A percentile compares a stretch with the other conserved stretches of the same genome.
Conservation (phyloP, 1,140 invertebrate genomes). For the Stegodyphus dumicola region DNA sequence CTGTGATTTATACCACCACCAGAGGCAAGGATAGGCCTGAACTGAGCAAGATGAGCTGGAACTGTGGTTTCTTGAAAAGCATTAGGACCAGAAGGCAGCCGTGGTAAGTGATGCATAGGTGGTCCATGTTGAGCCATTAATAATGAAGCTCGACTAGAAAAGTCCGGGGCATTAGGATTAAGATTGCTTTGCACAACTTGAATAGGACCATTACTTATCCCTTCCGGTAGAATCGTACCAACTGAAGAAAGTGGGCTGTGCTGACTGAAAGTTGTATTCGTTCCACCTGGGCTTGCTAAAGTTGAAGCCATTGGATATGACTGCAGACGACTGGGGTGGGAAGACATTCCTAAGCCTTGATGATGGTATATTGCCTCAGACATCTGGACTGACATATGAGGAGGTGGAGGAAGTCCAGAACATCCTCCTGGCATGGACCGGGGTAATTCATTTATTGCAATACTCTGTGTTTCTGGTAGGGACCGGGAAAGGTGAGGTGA, state of each 20-base stretch:
- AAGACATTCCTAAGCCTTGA: slow-evolving; percentile 39
- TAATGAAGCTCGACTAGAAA: slow-evolving; percentile 70
- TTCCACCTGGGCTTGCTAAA: slow-evolving; percentile 48
- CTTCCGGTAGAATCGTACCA: slow-evolving; percentile 44
- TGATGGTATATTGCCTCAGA: slow-evolving; percentile 47
- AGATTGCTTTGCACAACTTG: slow-evolving; percentile 75
- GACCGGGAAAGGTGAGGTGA: slow-evolving; percentile 42
- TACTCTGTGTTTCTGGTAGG: slow-evolving; percentile 46
- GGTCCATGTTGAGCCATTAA: slow-evolving; percentile 55
- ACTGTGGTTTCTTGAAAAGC: slow-evolving; percentile 45
- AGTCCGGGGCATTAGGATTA: slow-evolving; percentile 89
- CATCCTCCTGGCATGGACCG: slow-evolving; percentile 4
- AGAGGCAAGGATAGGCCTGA: slow-evolving; percentile 45
- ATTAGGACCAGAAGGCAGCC: slow-evolving; percentile 34
- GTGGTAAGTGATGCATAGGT: slow-evolving; percentile 34
- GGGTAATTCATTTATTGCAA: slow-evolving; percentile 40
- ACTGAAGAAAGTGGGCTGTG: slow-evolving; percentile 57
- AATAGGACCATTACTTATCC: slow-evolving; percentile 30
- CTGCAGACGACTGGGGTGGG: slow-evolving; percentile 42
- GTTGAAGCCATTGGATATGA: slow-evolving; percentile 31
- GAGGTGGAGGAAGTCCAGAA: background rate
- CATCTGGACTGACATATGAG: slow-evolving; percentile 22
- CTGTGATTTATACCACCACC: slow-evolving; percentile 17
- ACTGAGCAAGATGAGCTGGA: slow-evolving; percentile 43
- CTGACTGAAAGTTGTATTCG: slow-evolving; percentile 60